Percentiles rank a stretch among this genome's conserved stretches.
These are phyloP conservation scores for Nycticryphes semicollaris DNA, from an alignment of 2,113 vertebrate species.

Conservation along the genomic window DNA sequence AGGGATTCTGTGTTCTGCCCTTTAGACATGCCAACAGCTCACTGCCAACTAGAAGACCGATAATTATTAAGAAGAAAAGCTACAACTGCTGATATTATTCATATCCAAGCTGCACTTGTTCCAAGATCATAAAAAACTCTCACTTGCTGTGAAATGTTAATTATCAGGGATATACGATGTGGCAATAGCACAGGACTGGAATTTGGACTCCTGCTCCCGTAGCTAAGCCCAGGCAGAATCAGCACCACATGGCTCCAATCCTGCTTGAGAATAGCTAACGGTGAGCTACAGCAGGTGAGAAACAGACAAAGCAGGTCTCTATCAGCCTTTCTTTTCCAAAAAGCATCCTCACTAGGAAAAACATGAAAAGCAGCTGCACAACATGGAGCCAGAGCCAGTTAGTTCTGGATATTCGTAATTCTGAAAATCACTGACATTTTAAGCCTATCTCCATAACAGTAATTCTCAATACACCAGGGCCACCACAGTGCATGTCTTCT, in stretches of 20 bases:
- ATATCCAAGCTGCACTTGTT: neutral
- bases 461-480: neutral
- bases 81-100: neutral
- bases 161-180: neutral
- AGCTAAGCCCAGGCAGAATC: neutral
- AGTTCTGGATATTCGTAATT: neutral
- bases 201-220: neutral
- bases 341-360: neutral
- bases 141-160: neutral
- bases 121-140: neutral
- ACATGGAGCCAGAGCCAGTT: neutral
- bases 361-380: neutral
- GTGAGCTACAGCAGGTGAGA: neutral
- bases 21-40: neutral
- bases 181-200: neutral
- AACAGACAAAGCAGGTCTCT: neutral
- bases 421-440: neutral
- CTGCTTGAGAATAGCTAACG: neutral
- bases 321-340: neutral
- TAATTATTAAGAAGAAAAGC: neutral
- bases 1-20: neutral
- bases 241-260: fast-evolving
- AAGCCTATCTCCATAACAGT: neutral
- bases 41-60: neutral
- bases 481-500: neutral